Evolutionary conservation across 2,797 vertebrate genomes (phyloP).

Genomic region (Chelon labrosus): DNA sequence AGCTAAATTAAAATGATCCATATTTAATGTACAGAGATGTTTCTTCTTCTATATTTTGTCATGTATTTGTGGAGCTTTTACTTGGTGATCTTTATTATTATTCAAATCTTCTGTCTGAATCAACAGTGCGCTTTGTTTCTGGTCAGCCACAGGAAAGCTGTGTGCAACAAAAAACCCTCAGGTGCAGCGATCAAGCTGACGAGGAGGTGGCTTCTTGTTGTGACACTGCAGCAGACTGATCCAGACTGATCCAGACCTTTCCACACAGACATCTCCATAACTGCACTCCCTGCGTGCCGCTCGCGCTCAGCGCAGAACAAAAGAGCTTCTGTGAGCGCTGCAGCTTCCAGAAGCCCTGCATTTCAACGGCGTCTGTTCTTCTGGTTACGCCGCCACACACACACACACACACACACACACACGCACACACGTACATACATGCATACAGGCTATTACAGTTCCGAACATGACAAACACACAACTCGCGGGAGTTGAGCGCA

Average conservation of each 20-base stretch:
- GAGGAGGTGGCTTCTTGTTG: too few relatives aligned
- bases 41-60: neutral
- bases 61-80: neutral
- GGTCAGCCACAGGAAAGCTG: neutral
- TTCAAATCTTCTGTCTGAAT: neutral
- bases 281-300: slow-evolving; percentile 25
- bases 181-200: too few relatives aligned
- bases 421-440: neutral
- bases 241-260: neutral
- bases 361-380: slow-evolving; percentile 31
- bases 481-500: neutral
- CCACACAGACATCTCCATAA: neutral
- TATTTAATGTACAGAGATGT: too few relatives aligned
- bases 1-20: too few relatives aligned
- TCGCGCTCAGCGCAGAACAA: slow-evolving; percentile 45
- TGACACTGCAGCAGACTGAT: neutral
- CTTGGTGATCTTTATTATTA: too few relatives aligned
- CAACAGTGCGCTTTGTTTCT: neutral
- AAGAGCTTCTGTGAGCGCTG: slow-evolving; percentile 42
- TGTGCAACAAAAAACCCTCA: neutral
- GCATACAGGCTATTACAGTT: neutral
- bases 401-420: slow-evolving; percentile 3
- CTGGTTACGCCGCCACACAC: neutral
- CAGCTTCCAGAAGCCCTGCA: slow-evolving; percentile 41
- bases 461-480: slow-evolving; percentile 22